Percentiles rank a stretch among this genome's conserved stretches.
These are phyloP conservation scores for Paramisgurnus dabryanus DNA, from an alignment of 2,113 vertebrate species.

Conservation along the genomic window DNA sequence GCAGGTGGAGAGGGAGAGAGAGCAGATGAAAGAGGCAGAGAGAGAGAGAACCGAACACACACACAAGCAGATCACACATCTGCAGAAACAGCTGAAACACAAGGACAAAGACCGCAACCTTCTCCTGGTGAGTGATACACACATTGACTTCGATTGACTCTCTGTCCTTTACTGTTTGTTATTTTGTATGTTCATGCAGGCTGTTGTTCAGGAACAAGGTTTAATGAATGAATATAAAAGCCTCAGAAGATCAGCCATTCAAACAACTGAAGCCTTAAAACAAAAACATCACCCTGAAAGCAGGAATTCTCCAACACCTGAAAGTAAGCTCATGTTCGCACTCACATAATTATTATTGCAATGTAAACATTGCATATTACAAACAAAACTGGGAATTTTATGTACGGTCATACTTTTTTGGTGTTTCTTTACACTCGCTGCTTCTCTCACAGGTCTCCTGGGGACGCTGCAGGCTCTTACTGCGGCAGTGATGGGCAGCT, in stretches of 20 bases:
- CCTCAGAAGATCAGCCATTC: constrained; percentile 44
- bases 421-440: not conserved
- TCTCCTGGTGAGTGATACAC: constrained; percentile 58
- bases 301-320: constrained; percentile 32
- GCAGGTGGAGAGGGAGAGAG: constrained; percentile 60
- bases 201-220: constrained; percentile 54
- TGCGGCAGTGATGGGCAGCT: constrained; percentile 70
- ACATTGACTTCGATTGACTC: not conserved
- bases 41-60: constrained; percentile 50
- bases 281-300: constrained; percentile 41
- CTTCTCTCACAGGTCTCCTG: constrained; percentile 64
- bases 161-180: constrained; percentile 2
- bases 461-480: constrained; percentile 71
- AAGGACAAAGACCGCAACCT: constrained; percentile 58
- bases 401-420: too few relatives aligned
- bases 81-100: constrained; percentile 60
- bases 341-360: not conserved
- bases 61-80: constrained; percentile 55
- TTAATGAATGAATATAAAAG: constrained; percentile 54
- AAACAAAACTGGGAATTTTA: too few relatives aligned
- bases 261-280: constrained; percentile 35
- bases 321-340: constrained; percentile 42
- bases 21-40: constrained; percentile 56
- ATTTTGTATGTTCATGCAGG: constrained; percentile 59
- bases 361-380: too few relatives aligned